Evolutionary conservation across 1,140 invertebrate genomes (phyloP).

Genomic region (Heliothis virescens): DNA sequence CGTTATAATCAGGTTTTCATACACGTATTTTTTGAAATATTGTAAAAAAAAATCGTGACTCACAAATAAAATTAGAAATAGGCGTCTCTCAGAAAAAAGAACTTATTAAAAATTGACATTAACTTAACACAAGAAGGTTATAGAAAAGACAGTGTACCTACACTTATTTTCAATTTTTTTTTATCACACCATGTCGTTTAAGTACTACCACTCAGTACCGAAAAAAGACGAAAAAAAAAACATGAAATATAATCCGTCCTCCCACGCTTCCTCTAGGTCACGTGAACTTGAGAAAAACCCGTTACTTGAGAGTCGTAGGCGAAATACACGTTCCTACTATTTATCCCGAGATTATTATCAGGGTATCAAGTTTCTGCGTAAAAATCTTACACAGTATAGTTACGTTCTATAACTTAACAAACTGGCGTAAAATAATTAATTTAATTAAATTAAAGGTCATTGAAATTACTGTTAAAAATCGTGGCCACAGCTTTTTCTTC

Average conservation of each 20-base stretch:
- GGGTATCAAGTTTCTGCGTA: conserved; percentile 8
- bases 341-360: conserved; percentile 32
- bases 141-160: no score
- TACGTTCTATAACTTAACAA: no score
- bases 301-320: conserved; percentile 22
- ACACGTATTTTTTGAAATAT: background rate
- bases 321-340: background rate
- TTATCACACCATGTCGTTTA: background rate
- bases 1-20: background rate
- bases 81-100: no score
- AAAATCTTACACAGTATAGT: background rate
- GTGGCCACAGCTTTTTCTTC: no score
- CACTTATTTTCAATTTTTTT: background rate
- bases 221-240: no score
- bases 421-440: no score
- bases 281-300: conserved; percentile 13
- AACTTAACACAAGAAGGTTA: no score
- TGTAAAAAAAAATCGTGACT: no score
- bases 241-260: background rate
- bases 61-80: background rate
- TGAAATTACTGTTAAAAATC: no score
- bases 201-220: no score
- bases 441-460: no score
- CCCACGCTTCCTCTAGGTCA: conserved; percentile 10
- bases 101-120: no score